Base-by-base conservation (phyloP, 1,140 invertebrate genomes). In the Tetranychus cinnabarinus region DNA sequence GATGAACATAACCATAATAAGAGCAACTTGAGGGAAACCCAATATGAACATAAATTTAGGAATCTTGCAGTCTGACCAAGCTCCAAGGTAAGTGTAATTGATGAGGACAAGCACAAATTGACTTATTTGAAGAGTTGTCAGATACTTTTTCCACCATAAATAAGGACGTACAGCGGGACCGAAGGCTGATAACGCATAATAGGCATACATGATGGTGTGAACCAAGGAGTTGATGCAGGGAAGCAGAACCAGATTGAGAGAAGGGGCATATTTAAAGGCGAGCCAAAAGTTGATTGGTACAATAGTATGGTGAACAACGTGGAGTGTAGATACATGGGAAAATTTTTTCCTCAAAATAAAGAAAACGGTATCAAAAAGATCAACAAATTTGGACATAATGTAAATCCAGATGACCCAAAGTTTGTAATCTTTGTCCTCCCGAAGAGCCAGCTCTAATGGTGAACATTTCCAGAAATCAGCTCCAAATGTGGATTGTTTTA, bases 331-430 rank as follows among this genome's bases (percentile, higher is more conserved):
- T 58, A 92, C 71, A 71, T 91, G 87, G 62, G 81, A 81, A 60
- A 84, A 80, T 68, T 91, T 91, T 70, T 90, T 89, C 45, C 87
- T 77, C 48, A 90, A 70, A 59, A 91, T 88, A 66, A 91, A 87
- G 76, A 91, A 90, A 65, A 86, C 60, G 1, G 63, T 64, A 13
- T 64, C 63, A 36, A 62, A 35, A 3, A 64, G 36, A 50, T 64
- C 63, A 33, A 62, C 42, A 56, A 56, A 61, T 60, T 64, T 64
- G 36, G 55, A 58, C 12, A 64, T 13, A 12, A 61, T 46, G 47
- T 58, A 64, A 10, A 61, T 6, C 56, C 56, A 64, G 36, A 12
- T 33, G 7, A 61, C n/a, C 74, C 65, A 46, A 73, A 72, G 65
- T 72, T 75, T 71, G 64, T 84, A 83, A 77, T 76, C 56, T 45